Evolutionary conservation across 2,888 invertebrate genomes (phyloP).

Genomic region (Cryptus viduatorius): DNA sequence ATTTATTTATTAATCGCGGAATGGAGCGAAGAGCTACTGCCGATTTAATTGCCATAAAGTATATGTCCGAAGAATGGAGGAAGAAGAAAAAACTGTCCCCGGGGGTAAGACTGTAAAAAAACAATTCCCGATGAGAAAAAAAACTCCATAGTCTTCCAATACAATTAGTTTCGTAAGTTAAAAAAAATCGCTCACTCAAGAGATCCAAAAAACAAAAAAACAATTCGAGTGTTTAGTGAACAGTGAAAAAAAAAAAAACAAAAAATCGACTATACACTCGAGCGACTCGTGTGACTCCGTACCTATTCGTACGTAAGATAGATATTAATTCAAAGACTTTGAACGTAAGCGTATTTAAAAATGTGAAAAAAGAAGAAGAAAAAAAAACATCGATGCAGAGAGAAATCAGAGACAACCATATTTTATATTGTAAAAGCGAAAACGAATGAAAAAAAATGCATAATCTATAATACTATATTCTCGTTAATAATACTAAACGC

Average conservation of each 20-base stretch:
- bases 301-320: conserved; percentile 41
- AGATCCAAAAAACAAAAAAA: conserved; percentile 19
- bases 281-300: conserved; percentile 29
- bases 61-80: conserved; percentile 41
- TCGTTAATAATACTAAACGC: conserved; percentile 22
- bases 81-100: conserved; percentile 21
- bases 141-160: conserved; percentile 51
- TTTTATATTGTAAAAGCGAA: conserved; percentile 49
- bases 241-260: conserved; percentile 3
- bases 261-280: neutral
- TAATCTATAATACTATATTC: conserved; percentile 30
- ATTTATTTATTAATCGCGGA: conserved; percentile 65
- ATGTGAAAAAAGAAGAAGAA: neutral
- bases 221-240: conserved; percentile 17
- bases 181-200: conserved; percentile 5
- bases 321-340: conserved; percentile 45
- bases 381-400: conserved; percentile 16
- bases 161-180: conserved; percentile 28
- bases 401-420: conserved; percentile 58
- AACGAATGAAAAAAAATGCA: conserved; percentile 7
- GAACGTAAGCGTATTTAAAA: conserved; percentile 26
- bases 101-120: conserved; percentile 8
- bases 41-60: conserved; percentile 80
- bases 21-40: conserved; percentile 64
- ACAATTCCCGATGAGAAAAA: conserved; percentile 19